Evolutionary conservation across 2,113 vertebrate genomes (phyloP).

Genomic region (Azemiops feae): DNA sequence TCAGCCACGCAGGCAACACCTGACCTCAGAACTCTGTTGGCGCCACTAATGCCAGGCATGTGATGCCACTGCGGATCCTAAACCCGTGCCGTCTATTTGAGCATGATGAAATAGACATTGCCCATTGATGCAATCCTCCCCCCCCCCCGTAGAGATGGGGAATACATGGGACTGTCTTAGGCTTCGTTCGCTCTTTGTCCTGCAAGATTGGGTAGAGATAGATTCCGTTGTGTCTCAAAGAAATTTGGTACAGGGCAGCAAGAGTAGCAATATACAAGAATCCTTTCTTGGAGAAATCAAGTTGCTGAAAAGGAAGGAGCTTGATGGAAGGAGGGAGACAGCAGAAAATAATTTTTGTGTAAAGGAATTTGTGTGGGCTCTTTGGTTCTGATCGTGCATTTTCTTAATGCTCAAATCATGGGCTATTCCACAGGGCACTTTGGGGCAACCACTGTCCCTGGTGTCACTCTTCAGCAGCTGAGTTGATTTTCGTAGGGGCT

Average conservation of each 20-base stretch:
- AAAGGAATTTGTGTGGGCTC: background rate
- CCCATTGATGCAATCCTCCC: background rate
- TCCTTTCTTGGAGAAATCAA: background rate
- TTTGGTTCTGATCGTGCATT: background rate
- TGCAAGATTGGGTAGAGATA: background rate
- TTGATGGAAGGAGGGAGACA: background rate
- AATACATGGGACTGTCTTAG: background rate
- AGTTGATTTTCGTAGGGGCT: background rate
- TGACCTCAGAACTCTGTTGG: slow-evolving; percentile 11
- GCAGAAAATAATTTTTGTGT: background rate
- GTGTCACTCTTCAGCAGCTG: background rate
- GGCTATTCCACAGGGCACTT: background rate
- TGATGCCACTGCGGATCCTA: background rate
- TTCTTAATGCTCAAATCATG: background rate
- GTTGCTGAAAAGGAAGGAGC: background rate
- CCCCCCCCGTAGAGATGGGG: background rate
- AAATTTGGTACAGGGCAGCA: background rate
- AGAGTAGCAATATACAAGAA: background rate
- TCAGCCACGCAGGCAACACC: slow-evolving; percentile 10
- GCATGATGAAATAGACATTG: background rate
- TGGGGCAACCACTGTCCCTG: background rate
- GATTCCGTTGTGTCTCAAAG: background rate
- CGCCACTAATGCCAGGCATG: background rate
- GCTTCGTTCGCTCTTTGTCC: background rate
- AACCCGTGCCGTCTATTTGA: background rate